Conservation (phyloP, 37 sponge, comb jelly and placozoan genomes). For the Aphrocallistes beatrix region DNA sequence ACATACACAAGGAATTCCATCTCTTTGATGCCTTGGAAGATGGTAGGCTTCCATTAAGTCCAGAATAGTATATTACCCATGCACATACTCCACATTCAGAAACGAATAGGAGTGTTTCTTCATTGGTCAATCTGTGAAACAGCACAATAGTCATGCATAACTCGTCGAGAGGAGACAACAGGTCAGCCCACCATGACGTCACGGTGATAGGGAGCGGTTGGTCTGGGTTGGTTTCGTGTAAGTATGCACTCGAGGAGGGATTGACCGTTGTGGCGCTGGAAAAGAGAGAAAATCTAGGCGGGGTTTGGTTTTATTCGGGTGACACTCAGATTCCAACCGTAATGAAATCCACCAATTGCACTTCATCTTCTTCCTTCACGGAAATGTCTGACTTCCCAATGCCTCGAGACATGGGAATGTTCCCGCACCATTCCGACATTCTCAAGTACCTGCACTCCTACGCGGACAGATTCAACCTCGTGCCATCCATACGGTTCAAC, state of each 20-base stretch:
- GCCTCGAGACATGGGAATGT: conserved; percentile 60
- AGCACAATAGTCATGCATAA: not conserved
- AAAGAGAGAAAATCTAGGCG: conserved; percentile 64
- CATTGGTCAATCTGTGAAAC: too few relatives aligned
- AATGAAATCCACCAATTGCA: conserved; percentile 48
- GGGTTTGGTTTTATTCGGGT: conserved; percentile 73
- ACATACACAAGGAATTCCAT: too few relatives aligned
- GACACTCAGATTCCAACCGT: conserved; percentile 52
- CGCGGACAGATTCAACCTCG: conserved; percentile 42
- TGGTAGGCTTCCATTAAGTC: too few relatives aligned
- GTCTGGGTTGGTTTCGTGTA: conserved; percentile 66
- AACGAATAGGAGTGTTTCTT: too few relatives aligned
- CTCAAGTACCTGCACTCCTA: conserved; percentile 55
- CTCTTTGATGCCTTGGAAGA: too few relatives aligned
- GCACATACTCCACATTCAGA: too few relatives aligned
- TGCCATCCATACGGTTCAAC: conserved; percentile 53
- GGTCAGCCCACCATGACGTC: conserved; percentile 53
- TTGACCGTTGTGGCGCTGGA: conserved; percentile 71
- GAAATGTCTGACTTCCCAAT: conserved; percentile 90
- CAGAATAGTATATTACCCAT: too few relatives aligned
- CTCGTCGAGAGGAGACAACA: not conserved
- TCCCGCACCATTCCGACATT: conserved; percentile 61
- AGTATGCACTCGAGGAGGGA: conserved; percentile 78
- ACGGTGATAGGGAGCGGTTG: conserved; percentile 85
- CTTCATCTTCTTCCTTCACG: conserved; percentile 56